These are phyloP conservation scores for Zoanthus sociatus DNA, from an alignment of 92 coral and sea anemone species.

Conservation along the genomic window DNA sequence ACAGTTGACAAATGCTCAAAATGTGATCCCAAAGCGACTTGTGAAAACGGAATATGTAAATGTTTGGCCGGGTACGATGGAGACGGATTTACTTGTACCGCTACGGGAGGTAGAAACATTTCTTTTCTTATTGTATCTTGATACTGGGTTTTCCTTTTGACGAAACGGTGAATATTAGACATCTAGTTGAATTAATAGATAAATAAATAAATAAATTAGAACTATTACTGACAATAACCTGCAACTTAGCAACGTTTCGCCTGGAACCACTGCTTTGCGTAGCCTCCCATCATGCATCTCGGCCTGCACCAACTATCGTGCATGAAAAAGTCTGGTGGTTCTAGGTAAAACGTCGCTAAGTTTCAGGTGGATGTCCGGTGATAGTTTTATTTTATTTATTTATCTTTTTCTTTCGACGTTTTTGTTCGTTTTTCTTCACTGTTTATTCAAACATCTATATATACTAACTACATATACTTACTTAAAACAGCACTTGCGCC, in stretches of 20 bases:
- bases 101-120: conserved; percentile 42
- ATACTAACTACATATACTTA: not conserved
- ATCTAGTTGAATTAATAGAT: no score
- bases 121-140: not conserved
- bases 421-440: not conserved
- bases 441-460: not conserved
- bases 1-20: conserved; percentile 93
- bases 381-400: not conserved
- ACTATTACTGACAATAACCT: no score
- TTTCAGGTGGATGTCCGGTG: not conserved
- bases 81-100: conserved; percentile 82
- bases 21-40: conserved; percentile 89
- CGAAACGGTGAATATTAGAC: no score
- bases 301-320: no score
- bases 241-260: no score
- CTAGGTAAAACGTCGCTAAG: no score
- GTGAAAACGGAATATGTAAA: conserved; percentile 84
- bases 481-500: not conserved
- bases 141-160: not conserved
- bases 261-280: no score
- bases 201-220: no score
- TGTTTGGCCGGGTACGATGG: conserved; percentile 89
- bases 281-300: no score
- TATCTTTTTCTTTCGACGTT: not conserved
- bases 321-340: no score